phyloP scores from a whole-genome alignment of 30 jellyfish, hydroid and myxozoan genomes.

The Aurelia sp. region DNA sequence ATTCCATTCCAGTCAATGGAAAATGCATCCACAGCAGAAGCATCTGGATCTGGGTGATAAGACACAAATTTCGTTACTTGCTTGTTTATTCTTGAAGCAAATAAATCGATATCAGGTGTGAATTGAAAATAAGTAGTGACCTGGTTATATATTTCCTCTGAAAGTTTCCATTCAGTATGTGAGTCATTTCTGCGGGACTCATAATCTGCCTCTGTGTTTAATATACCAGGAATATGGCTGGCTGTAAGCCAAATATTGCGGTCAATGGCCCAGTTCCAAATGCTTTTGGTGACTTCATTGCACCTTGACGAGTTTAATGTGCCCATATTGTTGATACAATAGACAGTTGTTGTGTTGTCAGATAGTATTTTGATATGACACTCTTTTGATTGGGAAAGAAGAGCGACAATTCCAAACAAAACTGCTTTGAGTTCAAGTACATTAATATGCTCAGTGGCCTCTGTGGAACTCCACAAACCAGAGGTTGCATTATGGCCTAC shows the following conservation, averaged over 20 bases:
- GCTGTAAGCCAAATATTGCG: conserved; percentile 28
- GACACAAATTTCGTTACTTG: not conserved
- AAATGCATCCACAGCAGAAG: conserved; percentile 47
- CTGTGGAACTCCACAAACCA: conserved; percentile 15
- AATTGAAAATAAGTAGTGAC: not conserved
- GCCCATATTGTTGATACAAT: conserved; percentile 39
- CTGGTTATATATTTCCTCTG: not conserved
- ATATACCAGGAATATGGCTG: conserved; percentile 12
- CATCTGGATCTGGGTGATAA: conserved; percentile 50
- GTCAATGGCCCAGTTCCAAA: not conserved
- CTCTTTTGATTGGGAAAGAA: no score
- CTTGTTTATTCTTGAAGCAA: conserved; percentile 19
- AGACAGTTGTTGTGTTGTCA: not conserved
- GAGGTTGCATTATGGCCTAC: conserved; percentile 15
- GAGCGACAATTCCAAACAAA: no score
- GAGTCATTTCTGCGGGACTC: no score
- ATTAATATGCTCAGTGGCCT: conserved; percentile 19
- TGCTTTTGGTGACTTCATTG: not conserved
- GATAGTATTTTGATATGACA: no score
- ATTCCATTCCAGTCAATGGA: conserved; percentile 37
- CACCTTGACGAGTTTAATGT: conserved; percentile 1
- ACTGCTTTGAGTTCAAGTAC: conserved; percentile 30
- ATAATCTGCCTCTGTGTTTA: not conserved
- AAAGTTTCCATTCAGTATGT: conserved; percentile 37
- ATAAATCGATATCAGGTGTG: conserved; percentile 48